A percentile compares a stretch with the other conserved stretches of the same genome.
Evolutionary conservation across 2,113 vertebrate genomes (phyloP).

Genomic region (Struthio camelus): DNA sequence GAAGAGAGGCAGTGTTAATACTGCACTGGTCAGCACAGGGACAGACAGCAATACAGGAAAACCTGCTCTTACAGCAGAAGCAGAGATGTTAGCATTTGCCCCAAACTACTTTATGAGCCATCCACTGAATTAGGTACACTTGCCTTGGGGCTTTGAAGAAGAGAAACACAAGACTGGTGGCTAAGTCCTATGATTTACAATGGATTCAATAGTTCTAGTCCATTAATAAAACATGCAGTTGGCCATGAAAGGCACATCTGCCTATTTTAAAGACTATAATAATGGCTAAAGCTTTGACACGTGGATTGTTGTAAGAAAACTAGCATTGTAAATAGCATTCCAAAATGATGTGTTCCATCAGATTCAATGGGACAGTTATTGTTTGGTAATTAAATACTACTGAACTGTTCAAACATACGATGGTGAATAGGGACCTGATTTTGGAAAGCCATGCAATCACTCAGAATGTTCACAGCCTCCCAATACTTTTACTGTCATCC

Average conservation of each 20-base stretch:
- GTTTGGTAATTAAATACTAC: slow-evolving; percentile 65
- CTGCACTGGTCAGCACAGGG: not conserved
- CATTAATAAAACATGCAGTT: slow-evolving; percentile 52
- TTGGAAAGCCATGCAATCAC: slow-evolving; percentile 7
- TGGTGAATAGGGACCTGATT: slow-evolving; percentile 1
- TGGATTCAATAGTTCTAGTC: slow-evolving; percentile 20
- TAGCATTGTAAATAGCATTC: slow-evolving; percentile 52
- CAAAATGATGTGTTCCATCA: slow-evolving; percentile 55
- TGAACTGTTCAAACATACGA: slow-evolving; percentile 27
- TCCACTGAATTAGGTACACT: not conserved
- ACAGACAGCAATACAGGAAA: not conserved
- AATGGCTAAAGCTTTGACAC: slow-evolving; percentile 47
- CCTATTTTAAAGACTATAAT: slow-evolving; percentile 39
- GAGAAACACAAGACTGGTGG: slow-evolving; percentile 15
- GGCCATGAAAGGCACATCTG: slow-evolving; percentile 57
- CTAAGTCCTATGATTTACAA: slow-evolving; percentile 7
- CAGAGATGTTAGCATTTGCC: not conserved
- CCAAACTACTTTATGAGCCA: accelerated
- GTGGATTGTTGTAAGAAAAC: slow-evolving; percentile 58
- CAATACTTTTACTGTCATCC: not conserved
- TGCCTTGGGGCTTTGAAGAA: not conserved
- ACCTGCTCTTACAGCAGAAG: not conserved
- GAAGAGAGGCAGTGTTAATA: not conserved
- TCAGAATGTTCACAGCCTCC: slow-evolving; percentile 35
- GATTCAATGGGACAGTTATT: slow-evolving; percentile 67